Base-by-base conservation (phyloP, 2,888 invertebrate genomes). In the Antheraea assamensis region DNA sequence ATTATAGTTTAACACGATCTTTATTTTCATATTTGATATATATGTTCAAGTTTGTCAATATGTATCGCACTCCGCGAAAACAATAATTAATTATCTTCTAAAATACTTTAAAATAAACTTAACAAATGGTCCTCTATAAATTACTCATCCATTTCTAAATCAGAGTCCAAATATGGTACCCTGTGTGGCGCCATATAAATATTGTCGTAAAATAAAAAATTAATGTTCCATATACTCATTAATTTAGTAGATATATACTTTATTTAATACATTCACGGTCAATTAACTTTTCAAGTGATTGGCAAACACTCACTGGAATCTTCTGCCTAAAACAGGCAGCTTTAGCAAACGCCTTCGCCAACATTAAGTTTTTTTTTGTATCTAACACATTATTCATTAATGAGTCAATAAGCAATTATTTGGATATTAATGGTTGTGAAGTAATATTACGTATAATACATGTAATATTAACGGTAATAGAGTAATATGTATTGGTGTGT, bases 221-320 rank as follows among this genome's bases (percentile, higher is more conserved):
- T 3, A 61, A 61, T 61, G 27, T 61, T 3, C 24, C 10, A 17
- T 15, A 61, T 27, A 61, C 61, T 19, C 24, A 61, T 61, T 27
- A 27, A n/a, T 55, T 21, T 21, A n/a, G 55, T 27, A 15, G 10
- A 24, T 61, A 27, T 61, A 27, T 61, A 61, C 27, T 15, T 27
- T 10, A 66, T 73, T 77, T 76, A 77, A 74, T 77, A 77, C 74
- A 73, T 75, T 73, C 75, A 72, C 75, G 79, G 78, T 71, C 77
- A 80, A 80, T 81, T 80, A 79, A 75, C 52, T 47, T 70, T 68
- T 72, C 52, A 72, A 80, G 77, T 77, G 78, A 74, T 61, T 27
- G 27, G 4, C 27, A 61, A 61, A 61, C 61, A 61, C 19, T 61
- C 13, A 10, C 24, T 27, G 8, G 24, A 27, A 27, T 27, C 24